Conservation (phyloP, 2,113 vertebrate species). For the Thamnophis sirtalis region DNA sequence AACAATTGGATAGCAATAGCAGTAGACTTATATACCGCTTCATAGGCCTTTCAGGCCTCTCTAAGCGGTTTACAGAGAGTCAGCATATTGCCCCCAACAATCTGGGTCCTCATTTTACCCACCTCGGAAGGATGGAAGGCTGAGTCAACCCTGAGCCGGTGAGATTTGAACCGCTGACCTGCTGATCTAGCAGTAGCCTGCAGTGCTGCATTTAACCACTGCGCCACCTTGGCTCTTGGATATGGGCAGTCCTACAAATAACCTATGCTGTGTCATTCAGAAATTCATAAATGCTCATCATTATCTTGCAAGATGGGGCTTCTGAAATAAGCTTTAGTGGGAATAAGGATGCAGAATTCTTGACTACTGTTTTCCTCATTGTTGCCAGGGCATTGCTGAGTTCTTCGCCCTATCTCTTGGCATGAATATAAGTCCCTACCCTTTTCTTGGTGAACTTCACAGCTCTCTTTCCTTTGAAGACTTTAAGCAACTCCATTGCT, state of each 20-base stretch:
- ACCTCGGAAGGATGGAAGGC: too few relatives aligned
- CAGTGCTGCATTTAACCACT: too few relatives aligned
- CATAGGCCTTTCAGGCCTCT: too few relatives aligned
- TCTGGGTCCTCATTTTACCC: too few relatives aligned
- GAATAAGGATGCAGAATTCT: constrained; percentile 56
- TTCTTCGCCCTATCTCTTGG: constrained; percentile 94
- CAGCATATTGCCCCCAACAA: too few relatives aligned
- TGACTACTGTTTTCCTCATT: constrained; percentile 93
- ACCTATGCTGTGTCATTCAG: neutral
- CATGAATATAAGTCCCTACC: constrained; percentile 93
- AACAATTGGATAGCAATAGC: neutral
- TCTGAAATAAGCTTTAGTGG: constrained; percentile 61
- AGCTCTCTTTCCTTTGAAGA: constrained; percentile 94
- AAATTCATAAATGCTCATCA: neutral
- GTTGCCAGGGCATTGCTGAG: constrained; percentile 91
- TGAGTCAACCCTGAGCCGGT: too few relatives aligned
- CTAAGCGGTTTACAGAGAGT: too few relatives aligned
- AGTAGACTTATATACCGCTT: too few relatives aligned
- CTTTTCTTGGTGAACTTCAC: constrained; percentile 98
- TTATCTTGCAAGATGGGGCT: neutral
- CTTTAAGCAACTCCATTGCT: constrained; percentile 93
- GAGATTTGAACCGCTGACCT: too few relatives aligned
- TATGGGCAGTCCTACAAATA: neutral
- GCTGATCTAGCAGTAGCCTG: too few relatives aligned
- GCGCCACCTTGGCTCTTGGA: too few relatives aligned